These are phyloP conservation scores for Plecturocebus donacophilus DNA, from an alignment of 2,113 vertebrate genomes.

Conservation along the genomic window DNA sequence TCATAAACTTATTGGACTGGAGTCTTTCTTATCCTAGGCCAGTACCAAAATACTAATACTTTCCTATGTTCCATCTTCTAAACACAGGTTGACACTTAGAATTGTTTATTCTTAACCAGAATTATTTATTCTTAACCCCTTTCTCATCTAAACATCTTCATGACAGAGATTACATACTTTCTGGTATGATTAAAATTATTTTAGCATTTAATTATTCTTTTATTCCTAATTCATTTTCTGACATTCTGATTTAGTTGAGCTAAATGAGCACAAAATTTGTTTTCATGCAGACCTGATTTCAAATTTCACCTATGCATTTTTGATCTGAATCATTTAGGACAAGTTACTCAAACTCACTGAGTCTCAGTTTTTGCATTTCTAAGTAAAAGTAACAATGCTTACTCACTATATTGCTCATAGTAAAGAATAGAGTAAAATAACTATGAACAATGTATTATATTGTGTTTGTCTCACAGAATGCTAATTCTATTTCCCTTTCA, in stretches of 20 bases:
- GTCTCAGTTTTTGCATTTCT: not conserved
- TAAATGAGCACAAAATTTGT: not conserved
- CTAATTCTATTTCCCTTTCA: not conserved
- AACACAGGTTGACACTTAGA: not conserved
- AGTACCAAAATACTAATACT: not conserved
- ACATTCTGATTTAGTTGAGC: not conserved
- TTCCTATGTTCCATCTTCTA: not conserved
- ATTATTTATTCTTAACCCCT: not conserved
- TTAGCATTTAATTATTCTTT: not conserved
- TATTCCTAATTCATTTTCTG: not conserved
- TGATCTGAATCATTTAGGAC: not conserved
- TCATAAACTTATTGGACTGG: not conserved
- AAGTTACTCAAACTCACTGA: not conserved
- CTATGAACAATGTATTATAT: not conserved
- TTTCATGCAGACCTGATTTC: not conserved
- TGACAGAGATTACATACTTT: not conserved
- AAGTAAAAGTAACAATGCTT: not conserved
- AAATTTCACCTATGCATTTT: constrained; percentile 13
- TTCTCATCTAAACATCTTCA: not conserved
- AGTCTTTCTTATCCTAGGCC: not conserved
- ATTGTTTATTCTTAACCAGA: not conserved
- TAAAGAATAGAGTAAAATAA: not conserved
- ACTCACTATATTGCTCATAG: not conserved
- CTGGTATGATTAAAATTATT: not conserved
- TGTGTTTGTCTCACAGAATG: not conserved